Percentiles rank a stretch among this genome's conserved stretches.
These are phyloP conservation scores for Apodemia hepburni DNA, from an alignment of 2,888 invertebrate genomes.

Conservation along the genomic window DNA sequence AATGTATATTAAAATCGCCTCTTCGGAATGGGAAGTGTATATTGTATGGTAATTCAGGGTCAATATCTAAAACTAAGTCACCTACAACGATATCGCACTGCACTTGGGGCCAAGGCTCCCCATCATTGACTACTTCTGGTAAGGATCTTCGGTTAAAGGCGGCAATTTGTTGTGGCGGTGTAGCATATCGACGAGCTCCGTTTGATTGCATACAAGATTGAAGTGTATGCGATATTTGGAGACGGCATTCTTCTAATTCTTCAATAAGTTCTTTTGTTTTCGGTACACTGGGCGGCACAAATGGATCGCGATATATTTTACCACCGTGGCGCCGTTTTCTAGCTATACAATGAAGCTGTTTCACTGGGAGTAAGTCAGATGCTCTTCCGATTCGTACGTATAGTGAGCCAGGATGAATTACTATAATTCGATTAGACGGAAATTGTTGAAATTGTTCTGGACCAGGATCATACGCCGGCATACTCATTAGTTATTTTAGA, in stretches of 20 bases:
- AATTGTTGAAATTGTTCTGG: constrained; percentile 81
- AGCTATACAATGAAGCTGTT: constrained; percentile 92
- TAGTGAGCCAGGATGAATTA: constrained; percentile 97
- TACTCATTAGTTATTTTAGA: constrained; percentile 45
- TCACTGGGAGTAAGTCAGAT: constrained; percentile 92
- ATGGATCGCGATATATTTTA: constrained; percentile 80
- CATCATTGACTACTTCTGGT: constrained; percentile 82
- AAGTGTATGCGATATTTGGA: constrained; percentile 91
- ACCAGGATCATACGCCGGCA: constrained; percentile 58
- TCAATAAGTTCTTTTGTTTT: constrained; percentile 85
- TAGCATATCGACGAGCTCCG: constrained; percentile 89
- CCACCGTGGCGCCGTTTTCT: constrained; percentile 81
- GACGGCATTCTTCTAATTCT: constrained; percentile 91
- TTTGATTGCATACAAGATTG: constrained; percentile 92
- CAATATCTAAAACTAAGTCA: constrained; percentile 86
- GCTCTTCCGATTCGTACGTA: constrained; percentile 94
- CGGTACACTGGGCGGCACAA: constrained; percentile 83
- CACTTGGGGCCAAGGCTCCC: constrained; percentile 82
- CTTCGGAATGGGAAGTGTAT: constrained; percentile 94
- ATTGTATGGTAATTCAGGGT: constrained; percentile 87
- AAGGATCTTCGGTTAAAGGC: constrained; percentile 90
- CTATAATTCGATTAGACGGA: constrained; percentile 90
- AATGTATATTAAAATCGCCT: constrained; percentile 93
- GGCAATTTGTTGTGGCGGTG: constrained; percentile 94
- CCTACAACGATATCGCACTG: constrained; percentile 86